Conservation (phyloP, 2,797 vertebrate genomes). For the Neopelma chrysocephalum region DNA sequence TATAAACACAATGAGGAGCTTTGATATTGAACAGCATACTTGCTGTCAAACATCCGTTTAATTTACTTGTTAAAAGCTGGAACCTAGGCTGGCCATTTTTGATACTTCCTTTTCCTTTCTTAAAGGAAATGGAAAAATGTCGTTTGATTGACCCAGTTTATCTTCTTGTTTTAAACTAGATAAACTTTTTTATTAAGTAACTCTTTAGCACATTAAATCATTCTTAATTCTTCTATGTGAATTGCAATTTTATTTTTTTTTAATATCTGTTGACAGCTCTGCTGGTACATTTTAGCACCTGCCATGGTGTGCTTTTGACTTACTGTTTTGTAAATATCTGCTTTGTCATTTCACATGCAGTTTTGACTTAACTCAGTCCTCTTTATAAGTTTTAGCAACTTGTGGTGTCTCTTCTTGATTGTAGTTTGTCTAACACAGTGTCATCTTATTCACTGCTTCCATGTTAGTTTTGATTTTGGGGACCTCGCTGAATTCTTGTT, state of each 20-base stretch:
- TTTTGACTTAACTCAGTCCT: background rate
- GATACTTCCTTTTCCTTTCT: background rate
- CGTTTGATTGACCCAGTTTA: background rate
- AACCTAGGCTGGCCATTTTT: background rate
- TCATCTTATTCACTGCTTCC: background rate
- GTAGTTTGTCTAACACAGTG: background rate
- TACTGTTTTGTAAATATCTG: background rate
- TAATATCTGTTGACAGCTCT: background rate
- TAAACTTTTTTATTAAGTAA: background rate
- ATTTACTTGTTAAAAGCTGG: background rate
- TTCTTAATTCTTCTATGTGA: background rate
- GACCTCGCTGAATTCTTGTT: background rate
- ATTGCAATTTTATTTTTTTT: background rate
- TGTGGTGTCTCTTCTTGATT: background rate
- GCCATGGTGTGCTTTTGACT: background rate
- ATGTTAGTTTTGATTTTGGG: background rate
- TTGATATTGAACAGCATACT: background rate
- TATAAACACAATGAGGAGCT: background rate
- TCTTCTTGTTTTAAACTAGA: background rate
- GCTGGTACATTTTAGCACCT: background rate
- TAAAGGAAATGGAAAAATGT: background rate
- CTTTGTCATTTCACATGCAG: background rate
- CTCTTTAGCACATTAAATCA: background rate
- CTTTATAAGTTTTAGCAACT: background rate
- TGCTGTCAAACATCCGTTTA: background rate